Evolutionary conservation across 2,797 vertebrate genomes (phyloP), one percentile per base, ranked within the genome.

Genomic region (Caiman crocodilus): DNA sequence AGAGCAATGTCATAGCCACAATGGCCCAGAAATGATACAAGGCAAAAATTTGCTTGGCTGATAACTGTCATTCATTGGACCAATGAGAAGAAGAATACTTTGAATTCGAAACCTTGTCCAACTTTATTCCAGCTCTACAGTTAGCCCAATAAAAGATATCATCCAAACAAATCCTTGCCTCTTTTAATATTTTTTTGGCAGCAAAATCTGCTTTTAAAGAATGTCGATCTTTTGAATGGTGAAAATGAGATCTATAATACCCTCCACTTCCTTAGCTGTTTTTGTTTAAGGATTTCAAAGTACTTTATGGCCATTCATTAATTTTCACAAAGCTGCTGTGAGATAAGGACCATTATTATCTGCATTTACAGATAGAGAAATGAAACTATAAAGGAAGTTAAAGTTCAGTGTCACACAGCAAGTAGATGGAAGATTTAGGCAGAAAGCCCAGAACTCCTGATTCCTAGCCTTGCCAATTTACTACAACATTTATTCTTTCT

Each of bases 211-310:
- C 23, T 93, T 90, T 26, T 64, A 87, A 81, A 88, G 15, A 86
- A 88, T 67, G 23, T 30, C 5, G 57, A 1, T 58, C 74, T 90
- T 80, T 94, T n/a, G 76, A 85, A 58, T 50, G 4, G 42, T 75
- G 65, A 28, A 18, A 85, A 79, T 25, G 32, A 71, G 35, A 79
- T n/a, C 7, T 42, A 25, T 80, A 92, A 35, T 76, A 77, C 55
- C 75, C 87, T 58, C 79, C 20, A 88, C 89, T 88, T 79, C 82
- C 83, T 61, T 21, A 78, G 57, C 5, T 90, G 88, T 90, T 88
- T 83, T 57, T 26, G 58, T 26, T 35, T 28, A 59, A 85, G 50
- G 79, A 83, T 87, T 94, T 93, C 63, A 81, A 75, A 89, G 17
- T 0, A 0, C 5, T 75, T 75, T 71, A 35, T 5, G 16, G 1